Base-by-base conservation (phyloP, 2,888 invertebrate genomes). In the Hymenopus coronatus region DNA sequence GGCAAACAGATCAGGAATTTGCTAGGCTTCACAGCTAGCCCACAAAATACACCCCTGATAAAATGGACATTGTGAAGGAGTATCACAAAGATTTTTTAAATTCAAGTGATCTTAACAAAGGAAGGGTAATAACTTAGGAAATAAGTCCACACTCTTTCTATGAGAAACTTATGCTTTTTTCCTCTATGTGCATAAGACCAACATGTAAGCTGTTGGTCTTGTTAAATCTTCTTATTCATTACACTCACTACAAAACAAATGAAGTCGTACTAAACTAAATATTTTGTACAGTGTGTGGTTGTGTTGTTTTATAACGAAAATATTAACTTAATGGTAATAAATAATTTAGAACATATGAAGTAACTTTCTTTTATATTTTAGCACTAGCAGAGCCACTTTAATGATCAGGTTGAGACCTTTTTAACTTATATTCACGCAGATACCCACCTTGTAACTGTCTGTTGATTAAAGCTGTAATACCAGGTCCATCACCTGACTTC, bases 381-480 rank as follows among this genome's bases (percentile, higher is more conserved):
- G 33, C 28, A 85, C 46, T 85, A 33, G 27, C 85, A 85, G 33
- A 28, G 83, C 83, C 28, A 83, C 30, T 33, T 15, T 46, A 28
- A 33, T 28, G 30, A 28, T 27, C 33, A 33, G n/a, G 25, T 15
- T 85, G n/a, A 40, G n/a, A 85, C 12, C 8, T 83, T 28, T 25
- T n/a, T 15, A 28, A 20, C 28, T 30, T 30, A 40, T 40, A 6
- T 40, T 40, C 12, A 40, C 40, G 1, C 0, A 40, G 40, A 40
- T 70, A 91, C 90, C 93, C 94, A 97, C 97, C 97, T 96, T 97
- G 97, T 91, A 97, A 93, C 93, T 97, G 97, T 91, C 96, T 93
- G 93, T 96, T 97, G 91, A 97, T 95, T 91, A 97, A 93, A 88
- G 97, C 97, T 84, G 97, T 96, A 93, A 97, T 96, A 91, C 97